Evolutionary conservation across 2,888 invertebrate genomes (phyloP).

Genomic region (Sphecodes monilicornis): DNA sequence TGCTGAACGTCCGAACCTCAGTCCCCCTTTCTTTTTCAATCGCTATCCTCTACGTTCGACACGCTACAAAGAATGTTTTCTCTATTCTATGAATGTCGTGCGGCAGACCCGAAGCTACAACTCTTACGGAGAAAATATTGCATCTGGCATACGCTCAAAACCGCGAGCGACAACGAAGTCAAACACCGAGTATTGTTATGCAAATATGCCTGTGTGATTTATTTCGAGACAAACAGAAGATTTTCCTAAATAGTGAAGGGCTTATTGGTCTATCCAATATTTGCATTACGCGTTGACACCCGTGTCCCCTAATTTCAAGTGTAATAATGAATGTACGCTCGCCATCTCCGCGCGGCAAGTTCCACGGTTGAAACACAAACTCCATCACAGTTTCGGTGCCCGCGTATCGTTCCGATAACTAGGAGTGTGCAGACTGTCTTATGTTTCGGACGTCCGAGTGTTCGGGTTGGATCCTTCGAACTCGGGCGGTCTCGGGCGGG

Average conservation of each 20-base stretch:
- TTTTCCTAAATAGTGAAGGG: not conserved
- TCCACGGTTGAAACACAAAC: not conserved
- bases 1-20: too few species aligned
- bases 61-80: too few species aligned
- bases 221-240: not conserved
- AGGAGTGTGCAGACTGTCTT: too few species aligned
- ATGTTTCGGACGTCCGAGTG: too few species aligned
- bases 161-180: not conserved
- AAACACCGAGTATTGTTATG: not conserved
- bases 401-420: slow-evolving; percentile 8
- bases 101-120: too few species aligned
- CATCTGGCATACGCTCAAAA: not conserved
- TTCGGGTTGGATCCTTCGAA: too few species aligned
- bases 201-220: not conserved
- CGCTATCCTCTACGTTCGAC: too few species aligned
- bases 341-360: not conserved
- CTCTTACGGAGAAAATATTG: too few species aligned
- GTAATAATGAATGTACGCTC: not conserved
- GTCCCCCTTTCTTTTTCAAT: too few species aligned
- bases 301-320: not conserved
- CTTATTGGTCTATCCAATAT: not conserved
- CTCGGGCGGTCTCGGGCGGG: too few species aligned
- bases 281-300: slow-evolving; percentile 2
- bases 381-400: not conserved
- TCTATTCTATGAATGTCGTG: too few species aligned